Evolutionary conservation across 2,888 invertebrate species (phyloP), one percentile per base, ranked within the genome.

Genomic region (Timandra comae): DNA sequence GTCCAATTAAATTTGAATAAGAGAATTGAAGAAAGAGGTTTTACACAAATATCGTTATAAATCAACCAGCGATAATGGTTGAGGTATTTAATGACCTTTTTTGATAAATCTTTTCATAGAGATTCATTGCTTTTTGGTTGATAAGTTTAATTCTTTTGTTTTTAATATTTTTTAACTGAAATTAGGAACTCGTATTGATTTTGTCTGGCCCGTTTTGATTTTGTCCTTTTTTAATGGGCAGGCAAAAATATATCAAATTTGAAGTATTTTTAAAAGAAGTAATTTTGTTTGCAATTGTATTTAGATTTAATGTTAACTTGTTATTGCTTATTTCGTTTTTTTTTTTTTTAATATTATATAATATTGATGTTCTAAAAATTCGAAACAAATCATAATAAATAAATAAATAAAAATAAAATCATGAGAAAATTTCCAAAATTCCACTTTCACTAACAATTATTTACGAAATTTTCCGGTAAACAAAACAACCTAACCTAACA

Each of bases 1-100:
- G 68, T 76, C 72, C 79, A 77, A 80, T 81, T 81, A 72, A 74
- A 66, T 70, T 57, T 61, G 68, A 79, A 78, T 72, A 56, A 66
- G 65, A 71, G 73, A 78, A n/a, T n/a, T n/a, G n/a, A n/a, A n/a
- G n/a, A 81, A 80, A 77, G 79, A 79, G 81, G 78, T 78, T 78
- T 77, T 56, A 69, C 56, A 64, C 66, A 45, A 61, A 70, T 69
- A 67, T 66, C 63, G 63, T 48, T 57, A 80, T 80, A 80, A 82
- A 81, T 81, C 81, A 81, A 64, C 63, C 57, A 50, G 59, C 64
- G 68, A 63, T 72, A 68, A 70, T 75, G 73, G 77, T 77, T 75
- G 71, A 41, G 58, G 50, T 60, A 56, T 54, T 57, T 52, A 55
- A 51, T 55, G 50, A 55, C 46, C 50, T 53, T 67, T 62, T 66